phyloP scores from a whole-genome alignment of 2,888 invertebrate genomes.

The Trachelus troglodyta region DNA sequence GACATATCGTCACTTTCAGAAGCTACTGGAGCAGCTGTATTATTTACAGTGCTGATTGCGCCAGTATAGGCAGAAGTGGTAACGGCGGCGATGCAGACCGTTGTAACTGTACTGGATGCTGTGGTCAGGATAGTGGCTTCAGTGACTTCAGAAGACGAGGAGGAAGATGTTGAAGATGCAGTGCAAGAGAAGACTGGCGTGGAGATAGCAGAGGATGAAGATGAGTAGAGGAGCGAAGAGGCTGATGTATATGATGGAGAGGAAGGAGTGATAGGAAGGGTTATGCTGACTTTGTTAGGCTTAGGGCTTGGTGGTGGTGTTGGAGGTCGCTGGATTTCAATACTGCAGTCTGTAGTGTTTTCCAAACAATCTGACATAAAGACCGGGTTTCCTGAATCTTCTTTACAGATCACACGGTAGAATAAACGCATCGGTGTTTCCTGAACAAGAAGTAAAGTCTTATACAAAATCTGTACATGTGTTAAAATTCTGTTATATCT shows the following conservation, averaged over 20 bases:
- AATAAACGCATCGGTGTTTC: slow-evolving; percentile 55
- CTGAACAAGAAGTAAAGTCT: slow-evolving; percentile 16
- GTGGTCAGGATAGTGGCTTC: background rate
- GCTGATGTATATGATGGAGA: no score
- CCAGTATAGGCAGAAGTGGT: background rate
- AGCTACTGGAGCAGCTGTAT: background rate
- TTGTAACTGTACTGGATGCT: background rate
- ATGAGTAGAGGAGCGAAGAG: no score
- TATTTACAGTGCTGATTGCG: background rate
- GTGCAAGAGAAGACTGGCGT: no score
- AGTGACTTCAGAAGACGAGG: no score
- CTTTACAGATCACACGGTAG: slow-evolving; percentile 47
- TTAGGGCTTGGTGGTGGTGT: slow-evolving; percentile 60
- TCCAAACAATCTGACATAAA: background rate
- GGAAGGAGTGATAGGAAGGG: no score
- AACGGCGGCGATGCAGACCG: background rate
- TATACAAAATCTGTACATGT: no score
- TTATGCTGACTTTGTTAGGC: slow-evolving; percentile 23
- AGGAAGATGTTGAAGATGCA: no score
- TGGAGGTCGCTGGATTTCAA: slow-evolving; percentile 57
- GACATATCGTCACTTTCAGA: background rate
- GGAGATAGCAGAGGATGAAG: no score
- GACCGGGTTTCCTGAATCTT: slow-evolving; percentile 24
- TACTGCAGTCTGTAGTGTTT: slow-evolving; percentile 31
- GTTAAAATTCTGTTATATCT: no score